These are phyloP conservation scores for Tenrec ecaudatus DNA, from an alignment of 2,113 vertebrate genomes.

Conservation along the genomic window DNA sequence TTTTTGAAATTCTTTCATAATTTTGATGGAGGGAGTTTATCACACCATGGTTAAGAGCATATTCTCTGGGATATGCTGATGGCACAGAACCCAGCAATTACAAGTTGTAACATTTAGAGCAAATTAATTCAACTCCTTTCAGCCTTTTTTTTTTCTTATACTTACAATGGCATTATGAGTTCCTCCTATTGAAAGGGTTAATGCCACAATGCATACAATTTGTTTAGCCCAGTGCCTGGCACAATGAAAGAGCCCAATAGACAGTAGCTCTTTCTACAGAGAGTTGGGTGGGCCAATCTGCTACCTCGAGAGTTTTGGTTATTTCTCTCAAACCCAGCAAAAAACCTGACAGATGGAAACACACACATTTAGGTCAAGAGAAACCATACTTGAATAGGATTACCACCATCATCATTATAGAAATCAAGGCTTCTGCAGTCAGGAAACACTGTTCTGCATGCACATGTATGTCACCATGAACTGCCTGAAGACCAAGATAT, in stretches of 20 bases:
- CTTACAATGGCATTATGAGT: too few species aligned
- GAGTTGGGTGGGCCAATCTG: neutral
- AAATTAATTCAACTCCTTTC: neutral
- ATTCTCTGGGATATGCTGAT: neutral
- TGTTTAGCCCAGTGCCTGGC: neutral
- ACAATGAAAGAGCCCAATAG: neutral
- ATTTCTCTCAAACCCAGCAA: neutral
- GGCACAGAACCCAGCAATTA: neutral
- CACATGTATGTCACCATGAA: neutral
- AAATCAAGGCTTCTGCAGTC: too few species aligned
- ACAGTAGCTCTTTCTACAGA: neutral
- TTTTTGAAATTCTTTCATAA: neutral
- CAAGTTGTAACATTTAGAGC: neutral
- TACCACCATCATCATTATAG: neutral
- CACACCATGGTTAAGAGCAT: neutral
- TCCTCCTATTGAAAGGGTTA: neutral
- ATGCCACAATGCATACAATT: neutral
- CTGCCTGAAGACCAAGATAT: neutral
- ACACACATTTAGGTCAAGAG: fast-evolving
- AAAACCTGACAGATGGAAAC: neutral
- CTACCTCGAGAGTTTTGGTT: neutral
- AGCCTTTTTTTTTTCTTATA: too few species aligned
- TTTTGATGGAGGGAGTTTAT: neutral
- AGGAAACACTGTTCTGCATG: neutral
- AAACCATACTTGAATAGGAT: neutral